Evolutionary conservation across 2,113 vertebrate genomes (phyloP), one percentile per base, ranked within the genome.

Genomic region (Sardina pilchardus): DNA sequence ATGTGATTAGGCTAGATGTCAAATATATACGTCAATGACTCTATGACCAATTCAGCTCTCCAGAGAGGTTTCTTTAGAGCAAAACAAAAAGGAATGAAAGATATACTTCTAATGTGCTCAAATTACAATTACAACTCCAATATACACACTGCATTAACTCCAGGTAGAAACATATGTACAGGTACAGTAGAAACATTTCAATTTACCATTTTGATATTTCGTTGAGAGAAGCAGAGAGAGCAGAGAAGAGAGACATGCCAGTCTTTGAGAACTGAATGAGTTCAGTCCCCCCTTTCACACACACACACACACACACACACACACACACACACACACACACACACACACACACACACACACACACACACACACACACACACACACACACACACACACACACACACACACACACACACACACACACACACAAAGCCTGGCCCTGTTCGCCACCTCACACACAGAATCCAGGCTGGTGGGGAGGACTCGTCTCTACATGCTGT

Each of bases 401-500:
- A 42, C 39, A 42, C 39, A 42, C 39, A 42, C 39, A 42, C 39
- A 42, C 0, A 42, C 39, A 42, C 39, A 42, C 39, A 42, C 39
- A 85, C 36, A 30, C 50, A 81, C 53, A 59, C 53, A 67, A 30
- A 67, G 63, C 63, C 63, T 67, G 85, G 90, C 56, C 82, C 39
- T 26, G 78, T 88, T 81, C 50, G 19, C 71, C 87, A 71, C 84
- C 39, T 83, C 85, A 63, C 67, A 43, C 85, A 63, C 67, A 43
- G 43, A 47, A 84, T 44, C 53, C 86, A 80, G 86, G 84, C 88
- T 86, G 85, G 63, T 44, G 43, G 92, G 85, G 63, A 44, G 43
- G 92, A 95, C 95, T 92, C 94, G 95, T 92, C 91, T 89, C 92
- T 92, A 93, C 94, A 91, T 93, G 95, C 93, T 92, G 87, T 82